Percentiles rank a stretch among this genome's conserved stretches.
Conservation (phyloP, 2,888 invertebrate species). For the Brachypalpus laphriformis region DNA sequence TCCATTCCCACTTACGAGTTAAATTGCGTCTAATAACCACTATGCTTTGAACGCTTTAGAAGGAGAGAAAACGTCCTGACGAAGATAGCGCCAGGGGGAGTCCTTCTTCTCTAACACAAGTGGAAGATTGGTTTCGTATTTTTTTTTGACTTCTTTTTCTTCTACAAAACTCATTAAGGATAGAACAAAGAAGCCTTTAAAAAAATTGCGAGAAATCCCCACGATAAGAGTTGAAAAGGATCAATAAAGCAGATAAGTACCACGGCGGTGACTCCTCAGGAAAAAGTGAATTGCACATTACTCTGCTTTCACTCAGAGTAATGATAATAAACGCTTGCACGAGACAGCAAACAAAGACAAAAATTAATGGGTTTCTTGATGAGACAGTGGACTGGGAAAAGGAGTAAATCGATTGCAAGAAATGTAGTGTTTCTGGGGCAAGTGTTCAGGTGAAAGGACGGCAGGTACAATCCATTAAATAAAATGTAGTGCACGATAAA, state of each 20-base stretch:
- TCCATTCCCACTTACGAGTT: slow-evolving; percentile 45
- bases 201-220: slow-evolving; percentile 45
- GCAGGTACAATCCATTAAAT: not conserved
- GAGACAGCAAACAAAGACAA: slow-evolving; percentile 46
- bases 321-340: slow-evolving; percentile 58
- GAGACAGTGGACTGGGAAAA: slow-evolving; percentile 6
- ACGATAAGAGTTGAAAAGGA: slow-evolving; percentile 64
- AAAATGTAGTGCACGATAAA: not conserved
- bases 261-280: slow-evolving; percentile 1
- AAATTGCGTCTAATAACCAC: slow-evolving; percentile 65
- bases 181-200: slow-evolving; percentile 63
- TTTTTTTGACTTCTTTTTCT: not conserved
- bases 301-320: slow-evolving; percentile 44
- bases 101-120: slow-evolving; percentile 41
- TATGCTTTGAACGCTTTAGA: slow-evolving; percentile 27
- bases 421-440: not conserved
- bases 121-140: slow-evolving; percentile 56
- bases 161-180: slow-evolving; percentile 68
- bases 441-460: not conserved
- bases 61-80: slow-evolving; percentile 8
- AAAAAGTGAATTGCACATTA: slow-evolving; percentile 56
- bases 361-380: slow-evolving; percentile 55
- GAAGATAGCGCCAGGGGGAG: slow-evolving; percentile 59
- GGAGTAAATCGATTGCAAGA: slow-evolving; percentile 24
- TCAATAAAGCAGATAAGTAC: slow-evolving; percentile 70